phyloP scores from a whole-genome alignment of 1,140 invertebrate genomes.

The Cheumatopsyche charites region DNA sequence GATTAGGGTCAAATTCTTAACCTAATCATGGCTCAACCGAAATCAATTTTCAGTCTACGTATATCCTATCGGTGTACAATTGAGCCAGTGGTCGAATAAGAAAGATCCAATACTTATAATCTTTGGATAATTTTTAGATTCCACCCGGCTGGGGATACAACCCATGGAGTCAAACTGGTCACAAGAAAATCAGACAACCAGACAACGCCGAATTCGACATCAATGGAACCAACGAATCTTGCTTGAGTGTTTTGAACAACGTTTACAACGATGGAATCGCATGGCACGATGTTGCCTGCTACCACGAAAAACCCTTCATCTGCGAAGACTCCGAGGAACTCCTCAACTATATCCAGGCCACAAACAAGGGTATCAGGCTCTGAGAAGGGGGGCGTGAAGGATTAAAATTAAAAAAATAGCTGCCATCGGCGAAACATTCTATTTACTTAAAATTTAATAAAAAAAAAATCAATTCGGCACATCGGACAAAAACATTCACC shows the following conservation, averaged over 20 bases:
- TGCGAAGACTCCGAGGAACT: conserved; percentile 89
- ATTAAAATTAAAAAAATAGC: not conserved
- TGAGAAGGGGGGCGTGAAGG: conserved; percentile 54
- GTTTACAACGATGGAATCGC: conserved; percentile 90
- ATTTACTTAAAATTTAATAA: no score
- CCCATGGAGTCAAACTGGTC: conserved; percentile 86
- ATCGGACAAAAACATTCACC: not conserved
- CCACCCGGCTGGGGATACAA: conserved; percentile 77
- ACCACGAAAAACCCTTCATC: conserved; percentile 88
- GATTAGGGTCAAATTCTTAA: no score
- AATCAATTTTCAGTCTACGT: no score
- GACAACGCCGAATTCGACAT: conserved; percentile 93
- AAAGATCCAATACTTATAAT: no score
- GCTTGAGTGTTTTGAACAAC: conserved; percentile 85
- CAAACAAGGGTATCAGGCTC: conserved; percentile 78
- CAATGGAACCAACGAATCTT: conserved; percentile 86
- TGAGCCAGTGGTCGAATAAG: no score
- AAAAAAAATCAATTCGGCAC: no score
- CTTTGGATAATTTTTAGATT: no score
- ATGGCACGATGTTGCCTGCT: conserved; percentile 92
- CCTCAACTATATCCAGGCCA: conserved; percentile 80
- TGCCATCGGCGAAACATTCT: not conserved
- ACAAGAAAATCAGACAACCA: conserved; percentile 85
- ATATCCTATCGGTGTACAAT: no score
- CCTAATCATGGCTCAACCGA: no score